Evolutionary conservation across 1,140 invertebrate genomes (phyloP), one percentile per base, ranked within the genome.

Genomic region (Drosophila rufa): DNA sequence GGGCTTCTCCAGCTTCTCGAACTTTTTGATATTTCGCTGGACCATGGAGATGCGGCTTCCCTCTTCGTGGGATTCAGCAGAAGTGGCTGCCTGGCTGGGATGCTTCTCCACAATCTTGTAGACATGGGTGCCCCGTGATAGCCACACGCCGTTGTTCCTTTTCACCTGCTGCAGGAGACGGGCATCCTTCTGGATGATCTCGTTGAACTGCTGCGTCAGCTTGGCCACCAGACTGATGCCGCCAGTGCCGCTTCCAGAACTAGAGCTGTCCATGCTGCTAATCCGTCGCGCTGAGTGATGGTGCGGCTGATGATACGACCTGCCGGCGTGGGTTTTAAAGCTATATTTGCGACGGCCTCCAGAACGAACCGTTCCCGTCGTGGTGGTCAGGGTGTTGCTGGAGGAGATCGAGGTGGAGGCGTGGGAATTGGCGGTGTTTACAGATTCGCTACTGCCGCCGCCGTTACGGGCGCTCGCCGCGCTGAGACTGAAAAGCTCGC

Each of bases 131-230:
- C 91, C 90, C 9, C 90, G 69, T 7, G 86, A 64, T 9, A 92
- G 43, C 70, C 84, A 80, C 2, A 92, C 81, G 15, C 91, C 93
- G 55, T 93, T 87, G 43, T 91, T 91, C 3, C 82, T 79, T 71
- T 93, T 93, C 8, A 93, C 92, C 62, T 93, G 92, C 59, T 93
- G 89, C 47, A 93, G 71, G 0, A 94, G 60, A 0, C 76, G 75
- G 2, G 71, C 74, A 65, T 93, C 93, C 46, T 93, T 92, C 36
- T 92, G 91, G 58, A 93, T 92, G 55, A 94, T 86, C 75, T 93
- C 87, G 80, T 94, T 94, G 69, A 94, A 94, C 60, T 93, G 93
- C 42, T 93, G 93, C 6, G 94, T 93, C 50, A 94, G 71, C 64
- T 94, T 92, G 33, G 93, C 93, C 45, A 94, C 94, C 58, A 92